phyloP scores from a whole-genome alignment of 2,113 vertebrate species.

The Calidris pygmaea region DNA sequence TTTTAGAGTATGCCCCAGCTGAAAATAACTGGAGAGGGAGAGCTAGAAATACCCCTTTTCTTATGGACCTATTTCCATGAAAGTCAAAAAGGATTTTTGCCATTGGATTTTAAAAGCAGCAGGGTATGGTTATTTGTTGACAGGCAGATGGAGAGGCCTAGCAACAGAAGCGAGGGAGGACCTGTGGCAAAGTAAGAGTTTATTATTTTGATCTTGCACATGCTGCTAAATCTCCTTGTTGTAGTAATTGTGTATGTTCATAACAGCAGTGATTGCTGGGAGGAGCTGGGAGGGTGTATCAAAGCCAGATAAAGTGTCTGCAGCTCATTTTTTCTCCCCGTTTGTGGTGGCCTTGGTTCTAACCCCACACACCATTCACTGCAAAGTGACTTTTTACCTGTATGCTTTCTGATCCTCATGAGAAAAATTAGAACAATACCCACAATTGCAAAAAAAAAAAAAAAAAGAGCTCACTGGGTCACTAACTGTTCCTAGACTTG shows the following conservation, averaged over 20 bases:
- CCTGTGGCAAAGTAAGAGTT: conserved; percentile 12
- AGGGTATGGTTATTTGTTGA: conserved; percentile 14
- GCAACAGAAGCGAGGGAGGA: conserved; percentile 35
- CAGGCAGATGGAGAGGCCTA: background rate
- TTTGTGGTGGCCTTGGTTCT: conserved; percentile 11
- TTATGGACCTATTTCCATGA: background rate
- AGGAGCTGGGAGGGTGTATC: conserved; percentile 63
- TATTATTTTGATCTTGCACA: conserved; percentile 48
- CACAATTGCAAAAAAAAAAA: background rate
- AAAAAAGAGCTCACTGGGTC: background rate
- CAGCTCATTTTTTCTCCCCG: background rate
- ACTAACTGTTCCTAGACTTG: background rate
- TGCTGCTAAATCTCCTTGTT: conserved; percentile 4
- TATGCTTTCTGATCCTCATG: background rate
- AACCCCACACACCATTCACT: conserved; percentile 19
- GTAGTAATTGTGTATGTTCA: conserved; percentile 36
- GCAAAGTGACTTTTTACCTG: conserved; percentile 22
- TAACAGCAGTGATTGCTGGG: conserved; percentile 36
- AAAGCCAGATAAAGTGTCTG: conserved; percentile 56
- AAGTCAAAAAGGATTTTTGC: conserved; percentile 33
- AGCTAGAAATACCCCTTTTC: conserved; percentile 25
- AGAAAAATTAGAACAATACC: background rate
- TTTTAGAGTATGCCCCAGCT: conserved; percentile 37
- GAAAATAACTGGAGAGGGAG: conserved; percentile 33
- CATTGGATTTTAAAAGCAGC: background rate